A percentile compares a stretch with the other conserved stretches of the same genome.
phyloP scores from a whole-genome alignment of 2,888 invertebrate species.

The Cantharis rustica region DNA sequence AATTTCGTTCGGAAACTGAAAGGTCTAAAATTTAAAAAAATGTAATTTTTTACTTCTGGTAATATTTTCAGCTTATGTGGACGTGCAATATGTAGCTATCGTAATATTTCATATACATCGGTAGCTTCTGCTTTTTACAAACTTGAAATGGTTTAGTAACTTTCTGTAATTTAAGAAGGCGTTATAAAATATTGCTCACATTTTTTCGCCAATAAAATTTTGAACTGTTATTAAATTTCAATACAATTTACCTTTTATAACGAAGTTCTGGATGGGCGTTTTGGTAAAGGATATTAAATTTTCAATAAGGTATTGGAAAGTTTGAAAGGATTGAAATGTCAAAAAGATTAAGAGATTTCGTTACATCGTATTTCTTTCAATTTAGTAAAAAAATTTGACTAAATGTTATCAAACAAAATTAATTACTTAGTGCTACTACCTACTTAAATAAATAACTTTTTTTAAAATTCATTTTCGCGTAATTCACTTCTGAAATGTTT shows the following conservation, averaged over 20 bases:
- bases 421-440: background rate
- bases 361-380: background rate
- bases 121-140: background rate
- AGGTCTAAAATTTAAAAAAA: background rate
- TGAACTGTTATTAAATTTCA: background rate
- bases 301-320: background rate
- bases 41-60: background rate
- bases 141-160: background rate
- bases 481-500: background rate
- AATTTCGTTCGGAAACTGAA: background rate
- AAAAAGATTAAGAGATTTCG: background rate
- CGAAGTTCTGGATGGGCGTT: background rate
- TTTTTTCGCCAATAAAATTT: background rate
- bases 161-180: background rate
- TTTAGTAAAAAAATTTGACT: background rate
- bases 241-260: background rate
- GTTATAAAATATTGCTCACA: background rate
- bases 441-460: too few species aligned
- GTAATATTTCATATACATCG: background rate
- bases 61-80: background rate
- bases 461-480: background rate
- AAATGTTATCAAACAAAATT: background rate
- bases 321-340: background rate
- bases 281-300: background rate
- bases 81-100: background rate